Percentiles rank a stretch among this genome's conserved stretches.
Conservation (phyloP, 1,140 invertebrate species). For the Lysiphlebus fabarum region DNA sequence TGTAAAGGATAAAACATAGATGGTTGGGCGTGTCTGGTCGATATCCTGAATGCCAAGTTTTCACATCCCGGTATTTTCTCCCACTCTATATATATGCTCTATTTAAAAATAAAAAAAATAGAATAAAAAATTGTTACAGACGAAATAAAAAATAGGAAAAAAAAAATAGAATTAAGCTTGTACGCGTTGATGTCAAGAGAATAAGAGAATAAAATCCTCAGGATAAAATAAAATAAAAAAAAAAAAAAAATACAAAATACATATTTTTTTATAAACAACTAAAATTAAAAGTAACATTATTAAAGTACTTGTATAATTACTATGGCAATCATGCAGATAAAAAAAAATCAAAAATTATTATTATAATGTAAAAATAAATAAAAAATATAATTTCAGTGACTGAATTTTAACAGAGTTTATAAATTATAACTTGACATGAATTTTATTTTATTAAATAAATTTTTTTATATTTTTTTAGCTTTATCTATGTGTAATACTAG, state of each 20-base stretch:
- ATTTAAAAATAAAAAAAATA: slow-evolving; percentile 22
- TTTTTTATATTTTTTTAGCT: neutral
- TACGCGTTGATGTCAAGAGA: slow-evolving; percentile 17
- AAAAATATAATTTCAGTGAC: slow-evolving; percentile 1
- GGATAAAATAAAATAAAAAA: slow-evolving; percentile 8
- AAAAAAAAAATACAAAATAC: too few relatives aligned
- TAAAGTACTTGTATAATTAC: slow-evolving; percentile 13
- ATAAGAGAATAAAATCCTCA: neutral
- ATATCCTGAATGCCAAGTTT: slow-evolving; percentile 46
- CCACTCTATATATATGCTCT: slow-evolving; percentile 18
- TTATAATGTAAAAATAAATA: neutral
- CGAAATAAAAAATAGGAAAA: slow-evolving; percentile 14
- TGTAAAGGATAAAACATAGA: slow-evolving; percentile 19
- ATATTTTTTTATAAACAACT: too few relatives aligned
- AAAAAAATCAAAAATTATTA: neutral
- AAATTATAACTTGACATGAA: neutral
- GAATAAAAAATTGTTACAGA: neutral
- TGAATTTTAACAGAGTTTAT: slow-evolving; percentile 10
- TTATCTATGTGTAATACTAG: too few relatives aligned
- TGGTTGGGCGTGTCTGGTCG: slow-evolving; percentile 45
- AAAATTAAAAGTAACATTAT: slow-evolving; percentile 1
- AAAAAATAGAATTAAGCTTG: slow-evolving; percentile 19
- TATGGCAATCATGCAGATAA: neutral
- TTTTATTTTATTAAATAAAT: neutral
- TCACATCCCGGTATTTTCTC: slow-evolving; percentile 34